Evolutionary conservation across 2,888 invertebrate species (phyloP), one percentile per base, ranked within the genome.

Genomic region (Sinohyriopsis cumingii): DNA sequence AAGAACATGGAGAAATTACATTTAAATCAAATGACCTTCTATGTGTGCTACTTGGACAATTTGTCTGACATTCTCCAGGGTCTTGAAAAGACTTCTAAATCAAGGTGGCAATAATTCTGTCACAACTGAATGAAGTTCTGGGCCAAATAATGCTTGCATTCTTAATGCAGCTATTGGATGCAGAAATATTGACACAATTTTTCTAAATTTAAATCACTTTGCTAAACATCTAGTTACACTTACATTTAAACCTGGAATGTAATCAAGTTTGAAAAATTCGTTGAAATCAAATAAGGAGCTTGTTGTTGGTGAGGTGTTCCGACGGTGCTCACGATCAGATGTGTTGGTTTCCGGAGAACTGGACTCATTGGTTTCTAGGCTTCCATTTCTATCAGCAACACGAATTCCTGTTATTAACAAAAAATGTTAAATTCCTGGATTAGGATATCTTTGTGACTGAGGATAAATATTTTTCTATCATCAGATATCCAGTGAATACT

Each of bases 211-310:
- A 59, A 22, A 59, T 59, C 24, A 19, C 45, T 45, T 15, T 12
- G 2, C 12, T 45, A 45, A 53, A 33, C 24, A 33, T 22, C 22
- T 25, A 25, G 28, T 9, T 20, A 53, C 6, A 75, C 79, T 72
- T 77, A 87, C 85, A 61, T 68, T 68, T n/a, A 85, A 91, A 65
- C 94, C 94, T 61, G 94, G 94, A 84, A 96, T 93, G 72, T 93
- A 92, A 86, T 96, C 95, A 82, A 94, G 93, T 86, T 95, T 95
- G 78, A 96, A 93, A 87, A 96, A 95, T 79, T 95, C 95, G 85
- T 96, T 96, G 76, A 96, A 93, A 90, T 95, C 95, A 88, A 95
- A 95, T 82, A 93, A 78, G 6, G 77, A 68, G 25, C 69, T 64
- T 57, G 76, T 75, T 33, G 77, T 76, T 7, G 82, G 76, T n/a